phyloP scores from a whole-genome alignment of 2,888 invertebrate species.

The Sphecodes monilicornis region DNA sequence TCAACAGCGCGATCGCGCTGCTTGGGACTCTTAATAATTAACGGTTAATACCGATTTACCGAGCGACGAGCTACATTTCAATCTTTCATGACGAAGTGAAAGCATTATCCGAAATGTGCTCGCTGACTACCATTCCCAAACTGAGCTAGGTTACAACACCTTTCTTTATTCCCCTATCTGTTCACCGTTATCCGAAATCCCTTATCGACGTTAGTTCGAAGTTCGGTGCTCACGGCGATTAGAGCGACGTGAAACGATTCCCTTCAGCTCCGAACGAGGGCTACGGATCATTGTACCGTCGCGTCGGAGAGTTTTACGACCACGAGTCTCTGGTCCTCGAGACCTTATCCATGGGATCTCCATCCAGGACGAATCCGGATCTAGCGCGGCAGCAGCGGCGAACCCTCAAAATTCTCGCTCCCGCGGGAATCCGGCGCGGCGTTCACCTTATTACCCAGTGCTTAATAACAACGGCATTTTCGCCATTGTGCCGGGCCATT shows the following conservation, averaged over 20 bases:
- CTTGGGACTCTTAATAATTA: conserved; percentile 3
- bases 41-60: not conserved
- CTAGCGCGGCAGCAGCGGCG: not conserved
- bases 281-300: conserved; percentile 1
- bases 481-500: conserved; percentile 53
- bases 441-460: conserved; percentile 60
- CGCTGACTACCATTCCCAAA: not conserved
- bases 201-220: not conserved
- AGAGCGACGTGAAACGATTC: conserved; percentile 5
- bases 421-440: conserved; percentile 11
- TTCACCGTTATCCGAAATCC: not conserved
- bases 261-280: not conserved
- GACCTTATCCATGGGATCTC: not conserved
- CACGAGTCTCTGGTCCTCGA: not conserved
- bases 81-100: not conserved
- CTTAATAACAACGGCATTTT: conserved; percentile 58
- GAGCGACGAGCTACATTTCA: not conserved
- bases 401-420: not conserved
- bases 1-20: conserved; percentile 1
- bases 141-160: not conserved
- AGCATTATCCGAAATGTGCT: not conserved
- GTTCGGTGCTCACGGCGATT: not conserved
- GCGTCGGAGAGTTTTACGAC: conserved; percentile 1
- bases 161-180: conserved; percentile 2
- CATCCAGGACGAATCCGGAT: not conserved